Evolutionary conservation across 1,140 invertebrate genomes (phyloP).

Genomic region (Nasonia giraulti): DNA sequence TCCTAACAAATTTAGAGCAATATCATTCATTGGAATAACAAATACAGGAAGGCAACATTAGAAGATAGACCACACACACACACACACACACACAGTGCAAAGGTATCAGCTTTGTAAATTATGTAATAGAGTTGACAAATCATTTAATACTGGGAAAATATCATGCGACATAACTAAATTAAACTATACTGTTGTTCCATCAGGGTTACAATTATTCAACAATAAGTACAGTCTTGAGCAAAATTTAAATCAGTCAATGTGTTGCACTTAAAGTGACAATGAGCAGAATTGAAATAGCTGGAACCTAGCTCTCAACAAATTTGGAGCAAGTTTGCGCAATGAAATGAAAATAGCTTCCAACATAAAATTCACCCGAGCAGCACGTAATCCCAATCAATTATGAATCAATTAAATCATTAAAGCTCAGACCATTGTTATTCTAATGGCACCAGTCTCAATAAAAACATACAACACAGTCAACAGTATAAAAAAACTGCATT

Average conservation of each 20-base stretch:
- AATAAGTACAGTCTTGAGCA: not conserved
- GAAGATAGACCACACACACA: not conserved
- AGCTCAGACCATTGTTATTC: not conserved
- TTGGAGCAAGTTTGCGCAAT: not conserved
- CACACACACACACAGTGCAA: not conserved
- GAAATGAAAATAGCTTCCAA: not conserved
- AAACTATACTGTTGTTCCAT: not conserved
- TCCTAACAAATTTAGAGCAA: not conserved
- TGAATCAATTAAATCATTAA: constrained; percentile 5
- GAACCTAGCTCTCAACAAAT: not conserved
- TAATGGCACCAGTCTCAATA: not conserved
- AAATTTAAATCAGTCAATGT: not conserved
- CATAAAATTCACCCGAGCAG: not conserved
- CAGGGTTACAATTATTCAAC: not conserved
- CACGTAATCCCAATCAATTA: not conserved
- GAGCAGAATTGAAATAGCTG: not conserved
- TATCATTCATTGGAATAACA: not conserved
- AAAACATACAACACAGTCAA: not conserved
- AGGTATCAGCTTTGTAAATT: not conserved
- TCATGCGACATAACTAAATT: too few relatives aligned
- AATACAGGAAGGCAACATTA: not conserved
- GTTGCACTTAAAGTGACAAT: not conserved
- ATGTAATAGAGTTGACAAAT: not conserved
- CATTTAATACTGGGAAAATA: not conserved
- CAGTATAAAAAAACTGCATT: not conserved